A percentile compares a stretch with the other conserved stretches of the same genome.
These are phyloP conservation scores for Drosophila neonasuta DNA, from an alignment of 2,888 invertebrate genomes.

Conservation along the genomic window DNA sequence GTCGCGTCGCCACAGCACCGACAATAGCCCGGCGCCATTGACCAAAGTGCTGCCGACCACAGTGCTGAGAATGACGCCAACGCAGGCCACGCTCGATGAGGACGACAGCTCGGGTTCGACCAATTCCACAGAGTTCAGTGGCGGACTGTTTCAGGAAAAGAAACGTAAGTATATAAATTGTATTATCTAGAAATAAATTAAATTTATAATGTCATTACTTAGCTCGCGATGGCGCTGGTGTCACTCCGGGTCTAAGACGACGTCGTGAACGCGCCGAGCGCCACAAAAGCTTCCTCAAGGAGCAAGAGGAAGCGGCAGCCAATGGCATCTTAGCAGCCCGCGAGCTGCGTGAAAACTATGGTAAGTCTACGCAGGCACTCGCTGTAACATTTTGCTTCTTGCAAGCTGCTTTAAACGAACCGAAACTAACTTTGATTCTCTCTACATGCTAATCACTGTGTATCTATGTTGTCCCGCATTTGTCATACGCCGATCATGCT, in stretches of 20 bases:
- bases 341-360: conserved; percentile 78
- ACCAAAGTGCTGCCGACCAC: conserved; percentile 78
- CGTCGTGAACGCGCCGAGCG: conserved; percentile 92
- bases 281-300: conserved; percentile 91
- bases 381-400: conserved; percentile 6
- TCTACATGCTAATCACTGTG: conserved; percentile 65
- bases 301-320: conserved; percentile 88
- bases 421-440: conserved; percentile 60
- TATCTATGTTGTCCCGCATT: conserved; percentile 34
- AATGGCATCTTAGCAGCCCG: conserved; percentile 76
- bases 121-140: conserved; percentile 81
- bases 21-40: conserved; percentile 84
- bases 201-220: neutral
- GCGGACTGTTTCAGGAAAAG: conserved; percentile 79
- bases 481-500: conserved; percentile 57
- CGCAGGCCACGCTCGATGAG: conserved; percentile 80
- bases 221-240: conserved; percentile 84
- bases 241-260: conserved; percentile 90
- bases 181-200: neutral
- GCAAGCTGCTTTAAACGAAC: conserved; percentile 42
- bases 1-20: conserved; percentile 89
- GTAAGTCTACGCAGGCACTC: conserved; percentile 60
- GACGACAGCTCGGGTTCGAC: conserved; percentile 84
- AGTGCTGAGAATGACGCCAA: conserved; percentile 75
- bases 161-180: conserved; percentile 66